These are phyloP conservation scores for Zapus hudsonius DNA, from an alignment of 2,113 vertebrate genomes.

Conservation along the genomic window DNA sequence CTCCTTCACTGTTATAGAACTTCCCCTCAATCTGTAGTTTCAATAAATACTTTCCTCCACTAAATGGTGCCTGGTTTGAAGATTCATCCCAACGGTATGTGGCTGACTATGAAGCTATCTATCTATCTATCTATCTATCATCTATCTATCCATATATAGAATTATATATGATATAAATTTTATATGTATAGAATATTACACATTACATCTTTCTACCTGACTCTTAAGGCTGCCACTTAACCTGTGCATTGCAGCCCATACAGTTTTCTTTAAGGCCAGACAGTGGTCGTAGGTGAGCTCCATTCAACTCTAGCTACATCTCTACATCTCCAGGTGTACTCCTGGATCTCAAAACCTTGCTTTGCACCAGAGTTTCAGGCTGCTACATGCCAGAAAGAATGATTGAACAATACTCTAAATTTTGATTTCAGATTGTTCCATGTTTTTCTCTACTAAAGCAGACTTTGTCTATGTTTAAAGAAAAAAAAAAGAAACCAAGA, in stretches of 20 bases:
- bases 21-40: no score
- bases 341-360: slow-evolving; percentile 8
- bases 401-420: slow-evolving; percentile 18
- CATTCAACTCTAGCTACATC: not conserved
- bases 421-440: not conserved
- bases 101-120: no score
- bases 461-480: not conserved
- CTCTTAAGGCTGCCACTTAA: not conserved
- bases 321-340: not conserved
- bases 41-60: no score
- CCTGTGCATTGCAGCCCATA: not conserved
- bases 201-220: not conserved
- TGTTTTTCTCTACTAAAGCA: not conserved
- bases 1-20: no score
- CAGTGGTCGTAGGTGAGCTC: not conserved
- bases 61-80: no score
- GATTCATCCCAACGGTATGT: no score
- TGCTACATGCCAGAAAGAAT: not conserved
- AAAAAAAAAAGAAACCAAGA: slow-evolving; percentile 19
- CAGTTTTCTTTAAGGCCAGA: not conserved
- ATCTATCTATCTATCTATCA: no score
- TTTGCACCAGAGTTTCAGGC: not conserved
- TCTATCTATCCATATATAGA: no score
- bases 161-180: no score
- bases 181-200: no score